A percentile compares a stretch with the other conserved stretches of the same genome.
phyloP scores from a whole-genome alignment of 2,113 vertebrate genomes.

The Dascyllus trimaculatus region DNA sequence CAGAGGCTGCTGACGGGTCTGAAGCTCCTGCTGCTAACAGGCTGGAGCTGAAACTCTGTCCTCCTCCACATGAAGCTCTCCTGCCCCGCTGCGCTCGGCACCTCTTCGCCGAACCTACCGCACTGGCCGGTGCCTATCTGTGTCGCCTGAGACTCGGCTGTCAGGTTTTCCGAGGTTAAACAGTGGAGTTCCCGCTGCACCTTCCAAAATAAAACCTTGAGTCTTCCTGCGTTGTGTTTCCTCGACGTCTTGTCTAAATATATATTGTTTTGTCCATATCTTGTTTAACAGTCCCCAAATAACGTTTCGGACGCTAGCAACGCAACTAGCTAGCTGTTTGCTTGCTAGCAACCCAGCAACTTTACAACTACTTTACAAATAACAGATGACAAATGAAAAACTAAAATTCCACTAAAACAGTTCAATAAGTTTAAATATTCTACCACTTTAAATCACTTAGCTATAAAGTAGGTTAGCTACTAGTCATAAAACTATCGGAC shows the following conservation, averaged over 20 bases:
- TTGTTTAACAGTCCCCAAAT: no score
- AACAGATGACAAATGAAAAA: no score
- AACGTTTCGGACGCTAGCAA: no score
- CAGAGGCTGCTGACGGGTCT: neutral
- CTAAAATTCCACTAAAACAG: no score
- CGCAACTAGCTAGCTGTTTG: neutral
- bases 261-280: no score
- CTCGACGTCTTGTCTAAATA: no score
- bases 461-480: neutral
- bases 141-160: constrained; percentile 14
- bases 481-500: no score
- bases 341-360: no score
- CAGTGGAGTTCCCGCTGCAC: neutral
- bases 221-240: neutral
- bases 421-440: no score
- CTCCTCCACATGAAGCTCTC: constrained; percentile 16
- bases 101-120: constrained; percentile 40
- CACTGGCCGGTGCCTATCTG: constrained; percentile 57
- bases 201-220: constrained; percentile 60
- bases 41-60: constrained; percentile 25
- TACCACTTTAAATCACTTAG: neutral
- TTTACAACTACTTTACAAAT: no score
- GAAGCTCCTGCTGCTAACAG: constrained; percentile 13
- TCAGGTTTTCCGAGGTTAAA: neutral
- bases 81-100: constrained; percentile 1